phyloP scores from a whole-genome alignment of 2,888 invertebrate species.

The Caenorhabditis angaria region DNA sequence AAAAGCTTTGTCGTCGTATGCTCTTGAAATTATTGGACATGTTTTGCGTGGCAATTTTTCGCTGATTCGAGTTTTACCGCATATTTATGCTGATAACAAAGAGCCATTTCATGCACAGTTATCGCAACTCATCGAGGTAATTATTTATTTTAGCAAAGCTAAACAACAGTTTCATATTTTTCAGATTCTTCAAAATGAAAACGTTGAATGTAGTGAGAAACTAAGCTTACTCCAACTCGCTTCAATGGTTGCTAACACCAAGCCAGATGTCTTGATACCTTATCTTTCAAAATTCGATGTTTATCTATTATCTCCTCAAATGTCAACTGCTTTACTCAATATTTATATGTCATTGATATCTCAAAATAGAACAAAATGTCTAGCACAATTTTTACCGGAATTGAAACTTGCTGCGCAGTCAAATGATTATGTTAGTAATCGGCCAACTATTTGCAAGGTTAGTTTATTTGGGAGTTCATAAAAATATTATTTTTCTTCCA shows the following conservation, averaged over 20 bases:
- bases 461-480: not conserved
- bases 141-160: not conserved
- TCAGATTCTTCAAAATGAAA: slow-evolving; percentile 38
- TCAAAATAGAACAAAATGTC: slow-evolving; percentile 25
- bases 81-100: slow-evolving; percentile 87
- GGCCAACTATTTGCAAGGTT: slow-evolving; percentile 39
- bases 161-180: not conserved
- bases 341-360: slow-evolving; percentile 78
- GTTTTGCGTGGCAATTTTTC: slow-evolving; percentile 89
- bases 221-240: slow-evolving; percentile 85
- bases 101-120: slow-evolving; percentile 87
- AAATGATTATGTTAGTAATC: slow-evolving; percentile 29
- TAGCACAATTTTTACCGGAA: slow-evolving; percentile 32
- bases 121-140: slow-evolving; percentile 79
- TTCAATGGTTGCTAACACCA: slow-evolving; percentile 83
- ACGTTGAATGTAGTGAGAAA: slow-evolving; percentile 87
- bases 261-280: slow-evolving; percentile 83
- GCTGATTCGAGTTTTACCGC: slow-evolving; percentile 86
- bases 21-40: slow-evolving; percentile 88
- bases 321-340: slow-evolving; percentile 79
- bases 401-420: slow-evolving; percentile 37
- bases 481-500: slow-evolving; percentile 23
- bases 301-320: slow-evolving; percentile 79
- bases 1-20: slow-evolving; percentile 84
- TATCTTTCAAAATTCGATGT: slow-evolving; percentile 85